phyloP scores from a whole-genome alignment of 2,888 invertebrate species.

The Drosophila multiciliata region DNA sequence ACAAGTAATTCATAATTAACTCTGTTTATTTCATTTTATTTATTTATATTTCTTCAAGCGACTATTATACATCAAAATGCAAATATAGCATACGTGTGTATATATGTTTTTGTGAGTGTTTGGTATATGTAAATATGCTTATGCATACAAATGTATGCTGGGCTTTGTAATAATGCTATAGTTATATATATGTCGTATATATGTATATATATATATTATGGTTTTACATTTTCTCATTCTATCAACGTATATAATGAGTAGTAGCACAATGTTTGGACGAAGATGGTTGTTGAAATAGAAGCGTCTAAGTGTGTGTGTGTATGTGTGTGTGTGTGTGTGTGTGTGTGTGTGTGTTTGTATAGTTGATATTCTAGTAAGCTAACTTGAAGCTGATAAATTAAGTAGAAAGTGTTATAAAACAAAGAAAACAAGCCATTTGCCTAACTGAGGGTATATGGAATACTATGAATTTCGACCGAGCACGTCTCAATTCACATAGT shows the following conservation, averaged over 20 bases:
- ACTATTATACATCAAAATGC: constrained; percentile 76
- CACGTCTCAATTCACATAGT: constrained; percentile 13
- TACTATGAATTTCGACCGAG: background rate
- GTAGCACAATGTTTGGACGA: constrained; percentile 78
- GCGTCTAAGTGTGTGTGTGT: constrained; percentile 57
- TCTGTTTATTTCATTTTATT: constrained; percentile 22
- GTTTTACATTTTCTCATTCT: constrained; percentile 51
- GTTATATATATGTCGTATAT: constrained; percentile 13
- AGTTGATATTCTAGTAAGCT: constrained; percentile 27
- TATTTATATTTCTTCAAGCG: constrained; percentile 45
- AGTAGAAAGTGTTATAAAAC: constrained; percentile 15
- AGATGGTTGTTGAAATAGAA: constrained; percentile 76
- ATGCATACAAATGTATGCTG: constrained; percentile 21
- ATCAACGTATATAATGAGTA: constrained; percentile 72
- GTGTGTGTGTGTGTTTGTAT: constrained; percentile 17
- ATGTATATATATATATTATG: constrained; percentile 23
- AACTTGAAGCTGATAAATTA: constrained; percentile 22
- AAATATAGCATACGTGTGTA: constrained; percentile 41
- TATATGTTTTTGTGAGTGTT: constrained; percentile 16
- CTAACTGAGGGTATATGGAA: constrained; percentile 8
- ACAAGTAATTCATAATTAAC: constrained; percentile 28
- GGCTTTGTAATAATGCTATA: constrained; percentile 16
- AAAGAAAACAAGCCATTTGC: constrained; percentile 20
- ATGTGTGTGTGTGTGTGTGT: constrained; percentile 17
- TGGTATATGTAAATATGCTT: constrained; percentile 20